Percentiles rank a stretch among this genome's conserved stretches.
phyloP scores from a whole-genome alignment of 2,113 vertebrate genomes.

The Atherinomorus stipes region DNA sequence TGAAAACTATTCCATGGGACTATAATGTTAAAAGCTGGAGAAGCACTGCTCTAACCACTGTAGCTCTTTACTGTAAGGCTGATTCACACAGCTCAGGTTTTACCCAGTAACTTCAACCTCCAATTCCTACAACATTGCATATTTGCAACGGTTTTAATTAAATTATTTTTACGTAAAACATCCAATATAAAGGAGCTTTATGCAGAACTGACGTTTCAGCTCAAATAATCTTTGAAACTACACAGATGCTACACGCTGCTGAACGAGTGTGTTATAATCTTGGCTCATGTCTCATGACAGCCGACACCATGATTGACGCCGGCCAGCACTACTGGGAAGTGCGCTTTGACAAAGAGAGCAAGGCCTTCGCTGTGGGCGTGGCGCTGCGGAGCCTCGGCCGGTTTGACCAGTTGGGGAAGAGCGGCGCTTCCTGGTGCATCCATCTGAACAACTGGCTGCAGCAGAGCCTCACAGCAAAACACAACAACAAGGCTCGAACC shows the following conservation, averaged over 20 bases:
- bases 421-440: slow-evolving; percentile 92
- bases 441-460: slow-evolving; percentile 98
- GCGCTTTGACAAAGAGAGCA: slow-evolving; percentile 92
- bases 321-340: slow-evolving; percentile 98
- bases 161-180: too few relatives aligned
- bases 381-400: slow-evolving; percentile 91
- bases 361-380: slow-evolving; percentile 90
- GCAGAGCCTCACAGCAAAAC: slow-evolving; percentile 96
- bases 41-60: too few relatives aligned
- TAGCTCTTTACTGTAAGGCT: too few relatives aligned
- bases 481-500: slow-evolving; percentile 94
- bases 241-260: background rate
- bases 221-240: background rate
- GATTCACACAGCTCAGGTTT: too few relatives aligned
- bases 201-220: background rate
- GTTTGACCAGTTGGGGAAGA: slow-evolving; percentile 97
- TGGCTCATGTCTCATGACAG: slow-evolving; percentile 52
- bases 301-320: slow-evolving; percentile 89
- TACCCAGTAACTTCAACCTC: too few relatives aligned
- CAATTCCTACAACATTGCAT: too few relatives aligned
- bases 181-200: background rate
- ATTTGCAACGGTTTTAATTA: too few relatives aligned
- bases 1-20: too few relatives aligned
- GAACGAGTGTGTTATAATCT: background rate
- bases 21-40: too few relatives aligned